Conservation (phyloP, 2,797 vertebrate species). For the Poeciliopsis turneri region DNA sequence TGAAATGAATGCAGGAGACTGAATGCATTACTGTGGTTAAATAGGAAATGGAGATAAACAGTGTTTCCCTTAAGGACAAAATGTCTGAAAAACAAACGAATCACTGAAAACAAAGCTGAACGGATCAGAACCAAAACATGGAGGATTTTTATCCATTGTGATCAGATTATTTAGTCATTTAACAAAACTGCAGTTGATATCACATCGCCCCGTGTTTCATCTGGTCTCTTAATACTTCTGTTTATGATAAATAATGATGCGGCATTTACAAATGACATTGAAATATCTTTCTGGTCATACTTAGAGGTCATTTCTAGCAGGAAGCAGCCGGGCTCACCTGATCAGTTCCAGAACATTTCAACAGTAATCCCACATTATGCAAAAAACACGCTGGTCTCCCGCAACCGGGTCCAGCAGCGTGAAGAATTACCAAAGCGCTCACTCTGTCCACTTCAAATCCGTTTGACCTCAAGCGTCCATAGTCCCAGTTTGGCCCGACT, state of each 20-base stretch:
- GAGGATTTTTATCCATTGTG: not conserved
- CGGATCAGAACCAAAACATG: not conserved
- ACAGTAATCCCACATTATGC: not conserved
- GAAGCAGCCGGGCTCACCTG: not conserved
- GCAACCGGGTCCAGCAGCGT: not conserved
- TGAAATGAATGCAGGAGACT: not conserved
- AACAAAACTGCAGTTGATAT: not conserved
- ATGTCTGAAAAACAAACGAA: not conserved
- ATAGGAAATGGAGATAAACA: not conserved
- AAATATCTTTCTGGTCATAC: not conserved
- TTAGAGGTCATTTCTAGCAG: not conserved
- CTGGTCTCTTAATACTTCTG: not conserved
- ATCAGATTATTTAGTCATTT: not conserved
- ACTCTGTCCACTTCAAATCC: not conserved
- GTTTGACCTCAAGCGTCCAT: not conserved
- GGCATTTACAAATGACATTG: not conserved
- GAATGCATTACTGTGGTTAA: not conserved
- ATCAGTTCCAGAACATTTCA: conserved; percentile 5
- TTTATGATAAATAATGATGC: not conserved
- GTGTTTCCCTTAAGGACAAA: not conserved
- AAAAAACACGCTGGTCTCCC: not conserved
- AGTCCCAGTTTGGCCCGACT: not conserved
- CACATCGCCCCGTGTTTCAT: not conserved
- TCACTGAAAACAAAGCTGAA: not conserved
- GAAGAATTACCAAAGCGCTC: not conserved